Percentiles rank a stretch among this genome's conserved stretches.
Conservation (phyloP, 2,797 vertebrate species). For the Myotis planiceps region DNA sequence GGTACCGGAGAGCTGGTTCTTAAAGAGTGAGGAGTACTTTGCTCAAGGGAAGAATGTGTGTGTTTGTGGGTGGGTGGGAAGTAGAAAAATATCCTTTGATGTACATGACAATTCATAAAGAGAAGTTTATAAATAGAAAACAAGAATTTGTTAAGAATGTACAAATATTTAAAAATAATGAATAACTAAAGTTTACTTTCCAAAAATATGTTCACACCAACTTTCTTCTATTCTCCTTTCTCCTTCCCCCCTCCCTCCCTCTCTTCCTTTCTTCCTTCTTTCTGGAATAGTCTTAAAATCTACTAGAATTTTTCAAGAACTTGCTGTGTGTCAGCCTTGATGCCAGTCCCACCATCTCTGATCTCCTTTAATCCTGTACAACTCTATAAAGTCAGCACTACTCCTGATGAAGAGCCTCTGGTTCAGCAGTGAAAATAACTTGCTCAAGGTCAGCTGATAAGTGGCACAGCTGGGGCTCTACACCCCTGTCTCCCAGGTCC, state of each 20-base stretch:
- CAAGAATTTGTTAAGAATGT: background rate
- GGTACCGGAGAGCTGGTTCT: background rate
- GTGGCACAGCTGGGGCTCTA: background rate
- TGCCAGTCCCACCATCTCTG: background rate
- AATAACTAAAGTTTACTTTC: conserved; percentile 21
- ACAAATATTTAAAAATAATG: background rate
- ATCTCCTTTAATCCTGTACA: background rate
- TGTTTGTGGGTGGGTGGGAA: background rate
- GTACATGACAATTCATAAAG: background rate
- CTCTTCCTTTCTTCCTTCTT: too few species aligned
- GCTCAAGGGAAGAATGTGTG: background rate
- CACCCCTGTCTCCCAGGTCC: background rate
- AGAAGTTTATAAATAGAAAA: background rate
- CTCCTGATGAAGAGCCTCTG: background rate
- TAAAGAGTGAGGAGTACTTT: background rate
- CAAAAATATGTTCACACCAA: background rate
- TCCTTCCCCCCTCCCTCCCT: background rate
- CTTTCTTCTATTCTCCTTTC: background rate
- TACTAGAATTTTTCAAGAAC: background rate
- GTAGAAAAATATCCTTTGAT: background rate
- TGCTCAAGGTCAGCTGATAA: background rate
- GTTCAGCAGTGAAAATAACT: background rate
- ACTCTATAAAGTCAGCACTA: background rate
- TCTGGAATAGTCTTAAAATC: background rate
- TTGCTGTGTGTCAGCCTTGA: background rate